Percentiles rank a stretch among this genome's conserved stretches.
These are phyloP conservation scores for Steinernema scapterisci DNA, from an alignment of 2,888 invertebrate genomes.

Conservation along the genomic window DNA sequence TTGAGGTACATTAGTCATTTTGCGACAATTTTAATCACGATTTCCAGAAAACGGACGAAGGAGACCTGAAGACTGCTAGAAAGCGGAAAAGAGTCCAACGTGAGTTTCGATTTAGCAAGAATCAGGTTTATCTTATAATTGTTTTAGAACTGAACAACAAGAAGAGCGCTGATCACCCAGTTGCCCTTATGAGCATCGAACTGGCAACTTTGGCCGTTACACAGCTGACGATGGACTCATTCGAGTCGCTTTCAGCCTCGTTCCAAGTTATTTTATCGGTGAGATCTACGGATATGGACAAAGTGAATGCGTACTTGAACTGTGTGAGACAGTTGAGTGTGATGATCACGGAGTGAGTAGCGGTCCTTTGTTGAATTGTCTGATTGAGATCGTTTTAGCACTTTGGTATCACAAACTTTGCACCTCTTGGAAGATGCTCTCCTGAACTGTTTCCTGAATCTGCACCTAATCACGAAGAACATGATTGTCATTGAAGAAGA, in stretches of 20 bases:
- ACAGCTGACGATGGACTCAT: neutral
- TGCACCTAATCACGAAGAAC: constrained; percentile 50
- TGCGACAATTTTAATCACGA: neutral
- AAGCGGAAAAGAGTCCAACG: neutral
- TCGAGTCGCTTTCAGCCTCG: neutral
- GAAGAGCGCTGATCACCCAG: constrained; percentile 10
- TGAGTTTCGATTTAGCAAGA: no score
- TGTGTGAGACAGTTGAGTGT: constrained; percentile 6
- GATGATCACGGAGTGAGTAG: constrained; percentile 18
- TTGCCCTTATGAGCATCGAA: constrained; percentile 24
- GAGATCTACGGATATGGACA: constrained; percentile 19
- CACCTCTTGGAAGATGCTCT: constrained; percentile 56
- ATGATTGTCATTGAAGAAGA: constrained; percentile 29
- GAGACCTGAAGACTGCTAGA: neutral
- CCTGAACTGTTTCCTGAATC: constrained; percentile 57
- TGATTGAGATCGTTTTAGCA: constrained; percentile 8
- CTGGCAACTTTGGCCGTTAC: constrained; percentile 6
- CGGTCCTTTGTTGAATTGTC: neutral
- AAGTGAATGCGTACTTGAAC: constrained; percentile 31
- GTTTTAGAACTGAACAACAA: constrained; percentile 18
- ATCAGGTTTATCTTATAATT: neutral
- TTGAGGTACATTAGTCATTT: constrained; percentile 35
- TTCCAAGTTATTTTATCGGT: constrained; percentile 21
- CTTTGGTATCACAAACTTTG: constrained; percentile 41
- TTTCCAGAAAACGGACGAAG: neutral